Percentiles rank a stretch among this genome's conserved stretches.
Conservation (phyloP, 2,888 invertebrate species). For the Steinernema hermaphroditum region DNA sequence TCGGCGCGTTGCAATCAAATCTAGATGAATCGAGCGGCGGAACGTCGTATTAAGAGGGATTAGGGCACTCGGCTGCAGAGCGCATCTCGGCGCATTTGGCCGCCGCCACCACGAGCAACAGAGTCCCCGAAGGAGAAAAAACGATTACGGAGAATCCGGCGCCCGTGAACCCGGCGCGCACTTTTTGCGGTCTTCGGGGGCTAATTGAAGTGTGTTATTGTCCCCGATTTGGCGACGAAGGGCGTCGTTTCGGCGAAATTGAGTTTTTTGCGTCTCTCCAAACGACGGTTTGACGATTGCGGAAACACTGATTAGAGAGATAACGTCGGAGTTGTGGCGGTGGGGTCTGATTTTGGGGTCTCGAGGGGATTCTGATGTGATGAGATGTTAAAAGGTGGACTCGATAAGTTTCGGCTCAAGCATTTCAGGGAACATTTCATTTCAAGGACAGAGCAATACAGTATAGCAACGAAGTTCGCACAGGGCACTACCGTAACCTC, state of each 20-base stretch:
- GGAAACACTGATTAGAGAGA: not conserved
- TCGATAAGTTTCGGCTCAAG: too few relatives aligned
- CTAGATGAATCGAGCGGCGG: conserved; percentile 17
- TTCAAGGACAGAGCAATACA: too few relatives aligned
- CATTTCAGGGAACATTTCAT: too few relatives aligned
- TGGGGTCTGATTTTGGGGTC: not conserved
- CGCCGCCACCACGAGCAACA: not conserved
- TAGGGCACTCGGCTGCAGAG: not conserved
- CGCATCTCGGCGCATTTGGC: not conserved
- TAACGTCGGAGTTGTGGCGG: not conserved
- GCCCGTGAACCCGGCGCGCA: not conserved
- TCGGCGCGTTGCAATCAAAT: conserved; percentile 9
- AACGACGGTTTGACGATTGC: not conserved
- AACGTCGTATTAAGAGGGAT: not conserved
- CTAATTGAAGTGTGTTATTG: not conserved
- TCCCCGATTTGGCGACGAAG: not conserved
- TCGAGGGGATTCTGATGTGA: not conserved
- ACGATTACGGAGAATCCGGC: not conserved
- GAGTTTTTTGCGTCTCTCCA: not conserved
- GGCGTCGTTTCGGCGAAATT: not conserved
- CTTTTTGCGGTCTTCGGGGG: conserved; percentile 1
- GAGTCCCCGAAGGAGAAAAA: not conserved
- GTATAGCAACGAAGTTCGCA: too few relatives aligned
- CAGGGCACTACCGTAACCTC: too few relatives aligned
- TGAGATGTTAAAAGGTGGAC: too few relatives aligned